Percentiles rank a stretch among this genome's conserved stretches.
Conservation (phyloP, 1,140 invertebrate species). For the Tribolium castaneum region DNA sequence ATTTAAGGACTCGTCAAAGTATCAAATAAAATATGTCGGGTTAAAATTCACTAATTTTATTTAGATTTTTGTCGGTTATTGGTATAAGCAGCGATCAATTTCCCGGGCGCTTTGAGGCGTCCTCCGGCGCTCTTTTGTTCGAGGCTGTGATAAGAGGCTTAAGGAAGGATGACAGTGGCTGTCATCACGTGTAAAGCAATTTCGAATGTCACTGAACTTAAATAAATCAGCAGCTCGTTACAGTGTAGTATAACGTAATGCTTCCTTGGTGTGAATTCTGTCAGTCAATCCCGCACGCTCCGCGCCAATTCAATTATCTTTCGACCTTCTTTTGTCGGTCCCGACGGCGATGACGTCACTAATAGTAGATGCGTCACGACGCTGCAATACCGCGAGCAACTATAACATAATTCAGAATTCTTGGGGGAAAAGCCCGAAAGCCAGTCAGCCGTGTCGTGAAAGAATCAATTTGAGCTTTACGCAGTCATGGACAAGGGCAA, state of each 20-base stretch:
- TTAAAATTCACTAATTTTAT: too few species aligned
- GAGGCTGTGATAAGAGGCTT: not conserved
- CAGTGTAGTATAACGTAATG: constrained; percentile 13
- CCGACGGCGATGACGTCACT: constrained; percentile 43
- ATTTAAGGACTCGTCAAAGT: too few species aligned
- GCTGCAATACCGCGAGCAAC: constrained; percentile 39
- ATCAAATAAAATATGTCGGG: too few species aligned
- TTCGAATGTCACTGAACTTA: constrained; percentile 38
- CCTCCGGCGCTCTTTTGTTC: not conserved
- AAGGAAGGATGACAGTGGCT: constrained; percentile 26
- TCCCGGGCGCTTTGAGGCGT: too few species aligned
- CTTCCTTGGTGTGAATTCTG: constrained; percentile 34
- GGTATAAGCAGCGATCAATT: too few species aligned
- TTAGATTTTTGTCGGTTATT: too few species aligned
- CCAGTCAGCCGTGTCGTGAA: constrained; percentile 41
- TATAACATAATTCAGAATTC: constrained; percentile 48
- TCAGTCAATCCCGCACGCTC: constrained; percentile 44
- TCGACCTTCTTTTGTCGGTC: constrained; percentile 43
- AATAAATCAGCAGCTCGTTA: constrained; percentile 35
- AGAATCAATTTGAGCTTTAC: constrained; percentile 46
- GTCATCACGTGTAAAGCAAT: constrained; percentile 37
- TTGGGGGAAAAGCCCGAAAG: constrained; percentile 33
- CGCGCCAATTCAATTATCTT: constrained; percentile 45
- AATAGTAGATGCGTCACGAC: constrained; percentile 42
- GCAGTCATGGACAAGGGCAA: constrained; percentile 34